Base-by-base conservation (phyloP, 1,140 invertebrate species). In the Drosophila sulfurigaster region DNA sequence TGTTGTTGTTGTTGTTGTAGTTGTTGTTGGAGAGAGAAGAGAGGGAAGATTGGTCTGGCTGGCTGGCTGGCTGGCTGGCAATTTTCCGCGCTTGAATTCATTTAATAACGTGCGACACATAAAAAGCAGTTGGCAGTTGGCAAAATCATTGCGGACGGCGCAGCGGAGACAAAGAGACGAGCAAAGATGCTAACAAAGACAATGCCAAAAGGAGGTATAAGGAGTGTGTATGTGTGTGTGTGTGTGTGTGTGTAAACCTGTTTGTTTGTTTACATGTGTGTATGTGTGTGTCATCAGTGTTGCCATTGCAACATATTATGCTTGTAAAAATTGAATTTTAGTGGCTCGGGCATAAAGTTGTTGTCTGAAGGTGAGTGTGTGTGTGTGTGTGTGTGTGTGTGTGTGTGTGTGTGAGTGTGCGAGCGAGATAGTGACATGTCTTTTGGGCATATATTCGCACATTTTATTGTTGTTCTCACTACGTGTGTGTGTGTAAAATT, bases 281-380 rank as follows among this genome's bases (percentile, higher is more conserved):
- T 51, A 28, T 65, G 54, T 38, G 58, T 68, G 65, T 69, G 69
- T 81, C 56, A 73, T 65, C 75, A 67, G 81, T 72, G 85, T 85
- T 88, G 85, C 85, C 85, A 89, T 87, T 87, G 83, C 86, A 87
- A 87, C 83, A 87, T 85, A 89, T 88, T 89, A 85, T 79, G 81
- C 81, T 85, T 82, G 80, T 88, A 89, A 88, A 88, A 88, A 88
- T 88, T 88, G 85, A 88, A 88, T 88, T 88, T 89, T 89, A 85
- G 81, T 87, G 78, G 82, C 67, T 28, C 38, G 54, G 13, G 75
- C 64, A 71, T 78, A 81, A 72, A 73, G 75, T 78, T 69, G 65
- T 66, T 68, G 59, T 49, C 16, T 32, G 35, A 49, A 28, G 57
- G 28, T 56, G 46, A 16, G 28, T 59, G 54, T 60, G 43, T 41